Evolutionary conservation across 1,140 invertebrate genomes (phyloP), one percentile per base, ranked within the genome.

Genomic region (Caerostris darwini): DNA sequence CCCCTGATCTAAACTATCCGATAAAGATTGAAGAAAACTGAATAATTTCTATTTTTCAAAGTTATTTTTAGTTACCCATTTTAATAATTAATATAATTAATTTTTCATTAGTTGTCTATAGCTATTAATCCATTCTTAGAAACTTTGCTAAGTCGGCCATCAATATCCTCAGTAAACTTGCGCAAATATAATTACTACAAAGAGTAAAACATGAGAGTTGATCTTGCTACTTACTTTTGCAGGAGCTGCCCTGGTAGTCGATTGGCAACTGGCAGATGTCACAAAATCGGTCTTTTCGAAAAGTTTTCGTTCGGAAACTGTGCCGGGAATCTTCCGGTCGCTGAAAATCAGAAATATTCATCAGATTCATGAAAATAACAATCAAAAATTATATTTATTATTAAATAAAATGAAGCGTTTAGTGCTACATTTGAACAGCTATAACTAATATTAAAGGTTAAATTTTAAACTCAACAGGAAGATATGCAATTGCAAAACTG

Each of bases 291-390:
- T 77, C 67, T 93, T 87, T 86, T 93, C 83, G 92, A 64, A 93
- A 93, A 57, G 82, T 86, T 93, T 93, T 93, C 92, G 92, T 93
- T 93, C 92, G 92, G 67, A 93, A 93, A 87, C n/a, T 34, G 61
- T 93, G 92, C 82, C 59, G 59, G 14, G 83, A 86, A 19, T 93
- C 85, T 58, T 87, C 83, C 58, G 82, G 83, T 87, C 59, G 85
- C 92, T 93, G 64, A 53, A 93, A 93, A 3, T 50, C 58, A 93
- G 17, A 64, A 7, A 85, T 34, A 34, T 34, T 34, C 34, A 34
- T 34, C 34, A 34, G 0, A 34, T 34, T 34, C 34, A 2, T 34
- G 34, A 34, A 34, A 34, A 34, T 34, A 34, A 34, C 34, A 34
- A 34, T 34, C 34, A 17, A 81, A 19, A 81, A 81, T 3, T 10